Base-by-base conservation (phyloP, 1,140 invertebrate genomes). In the Drosophila punjabiensis region DNA sequence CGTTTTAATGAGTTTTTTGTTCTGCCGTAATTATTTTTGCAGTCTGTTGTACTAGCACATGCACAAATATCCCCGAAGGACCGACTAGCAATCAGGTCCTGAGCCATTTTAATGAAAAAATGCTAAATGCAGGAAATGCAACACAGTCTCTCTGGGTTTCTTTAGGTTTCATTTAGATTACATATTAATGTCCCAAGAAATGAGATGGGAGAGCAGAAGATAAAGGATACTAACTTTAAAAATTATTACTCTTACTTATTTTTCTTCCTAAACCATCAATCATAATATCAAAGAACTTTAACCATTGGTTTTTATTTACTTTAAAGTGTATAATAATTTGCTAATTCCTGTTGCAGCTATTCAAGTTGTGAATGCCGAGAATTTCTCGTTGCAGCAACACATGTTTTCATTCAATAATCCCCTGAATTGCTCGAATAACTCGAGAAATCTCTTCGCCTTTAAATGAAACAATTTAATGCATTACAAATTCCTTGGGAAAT, bases 1-100 rank as follows among this genome's bases (percentile, higher is more conserved):
- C 62, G 66, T 81, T 85, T 81, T 89, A 89, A 89, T 89, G 81
- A 89, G 86, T 89, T 89, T 79, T 90, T 89, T 84, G 74, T 81
- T 85, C 63, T 43, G 28, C 30, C 50, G 64, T 81, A 90, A 89
- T 89, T 79, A 85, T 82, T 89, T 58, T 70, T 79, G 70, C 73
- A 56, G 59, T 76, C 73, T 74, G 70, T 61, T 74, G 39, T 61
- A 73, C 68, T 74, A 39, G 70, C 41, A 74, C 41, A 62, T 53
- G 70, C 35, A 70, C 55, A 74, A 74, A 74, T 73, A 73, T 71
- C 35, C 68, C 37, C 37, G 30, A 43, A 74, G 69, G 58, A 53
- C 45, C 68, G 48, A 37, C 45, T 47, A 39, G 68, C 70, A 74
- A 74, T 74, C 70, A 74, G 47, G 70, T 24, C 24, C 56, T 30